Conservation (phyloP, 2,113 vertebrate species). For the Ibidorhyncha struthersii region DNA sequence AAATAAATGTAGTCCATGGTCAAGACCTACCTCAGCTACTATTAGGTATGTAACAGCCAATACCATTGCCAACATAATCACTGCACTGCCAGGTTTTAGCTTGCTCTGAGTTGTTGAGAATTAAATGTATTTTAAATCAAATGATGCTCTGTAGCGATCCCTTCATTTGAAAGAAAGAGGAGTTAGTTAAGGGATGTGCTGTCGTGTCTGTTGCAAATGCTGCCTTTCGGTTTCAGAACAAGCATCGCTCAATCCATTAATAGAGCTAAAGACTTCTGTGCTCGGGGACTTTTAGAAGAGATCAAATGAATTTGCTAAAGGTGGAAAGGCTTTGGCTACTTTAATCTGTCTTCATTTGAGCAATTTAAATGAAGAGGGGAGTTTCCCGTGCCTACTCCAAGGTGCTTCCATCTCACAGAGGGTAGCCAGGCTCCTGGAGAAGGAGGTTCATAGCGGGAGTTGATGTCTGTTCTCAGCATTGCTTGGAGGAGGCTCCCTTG, state of each 20-base stretch:
- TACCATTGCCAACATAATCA: neutral
- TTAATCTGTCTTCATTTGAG: neutral
- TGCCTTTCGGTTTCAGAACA: neutral
- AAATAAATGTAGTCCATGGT: neutral
- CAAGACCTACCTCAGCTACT: neutral
- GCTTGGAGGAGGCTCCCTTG: neutral
- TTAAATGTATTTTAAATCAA: neutral
- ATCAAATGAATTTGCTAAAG: conserved; percentile 42
- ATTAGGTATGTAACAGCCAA: fast-evolving
- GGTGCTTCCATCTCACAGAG: fast-evolving
- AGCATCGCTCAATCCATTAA: neutral
- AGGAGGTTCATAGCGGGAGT: neutral
- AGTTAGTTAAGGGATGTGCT: neutral
- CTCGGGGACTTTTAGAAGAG: neutral
- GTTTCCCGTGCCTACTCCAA: neutral
- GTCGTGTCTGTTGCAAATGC: neutral
- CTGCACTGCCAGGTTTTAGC: neutral
- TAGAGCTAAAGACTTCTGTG: neutral
- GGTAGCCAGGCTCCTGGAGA: neutral
- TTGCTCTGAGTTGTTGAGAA: neutral
- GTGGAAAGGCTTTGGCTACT: conserved; percentile 28
- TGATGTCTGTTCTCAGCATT: neutral
- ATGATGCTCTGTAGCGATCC: neutral
- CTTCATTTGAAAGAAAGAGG: neutral
- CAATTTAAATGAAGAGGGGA: neutral